phyloP scores from a whole-genome alignment of 2,888 invertebrate genomes.

The Synergus laeviventris region DNA sequence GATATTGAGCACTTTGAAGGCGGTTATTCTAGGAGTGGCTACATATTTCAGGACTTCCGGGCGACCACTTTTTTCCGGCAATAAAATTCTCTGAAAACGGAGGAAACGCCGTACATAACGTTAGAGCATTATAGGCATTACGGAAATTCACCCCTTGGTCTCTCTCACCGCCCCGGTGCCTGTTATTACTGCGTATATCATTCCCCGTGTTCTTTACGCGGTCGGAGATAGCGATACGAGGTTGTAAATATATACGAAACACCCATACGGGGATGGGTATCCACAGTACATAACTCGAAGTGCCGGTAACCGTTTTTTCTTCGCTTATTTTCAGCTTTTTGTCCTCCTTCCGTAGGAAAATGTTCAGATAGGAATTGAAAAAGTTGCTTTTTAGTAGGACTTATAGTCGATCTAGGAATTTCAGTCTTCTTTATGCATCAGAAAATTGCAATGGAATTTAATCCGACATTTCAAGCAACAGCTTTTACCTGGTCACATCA shows the following conservation, averaged over 20 bases:
- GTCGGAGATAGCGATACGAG: conserved; percentile 60
- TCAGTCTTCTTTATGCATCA: not conserved
- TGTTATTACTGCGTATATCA: conserved; percentile 73
- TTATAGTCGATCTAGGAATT: not conserved
- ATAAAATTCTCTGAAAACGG: conserved; percentile 65
- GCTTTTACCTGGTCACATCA: no score
- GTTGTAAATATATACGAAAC: conserved; percentile 62
- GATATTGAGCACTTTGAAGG: conserved; percentile 19
- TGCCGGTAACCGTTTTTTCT: conserved; percentile 20
- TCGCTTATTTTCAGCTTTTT: conserved; percentile 29
- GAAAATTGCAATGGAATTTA: not conserved
- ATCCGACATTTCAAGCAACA: no score
- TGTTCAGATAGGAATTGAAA: not conserved
- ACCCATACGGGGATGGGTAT: conserved; percentile 27
- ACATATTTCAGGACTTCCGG: conserved; percentile 61
- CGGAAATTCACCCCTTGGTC: conserved; percentile 68
- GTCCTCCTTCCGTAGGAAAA: not conserved
- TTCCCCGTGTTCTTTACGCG: conserved; percentile 66
- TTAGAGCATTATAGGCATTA: conserved; percentile 68
- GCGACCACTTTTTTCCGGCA: conserved; percentile 61
- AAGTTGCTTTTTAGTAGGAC: not conserved
- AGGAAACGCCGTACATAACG: conserved; percentile 60
- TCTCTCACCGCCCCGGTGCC: conserved; percentile 63
- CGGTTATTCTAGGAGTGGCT: conserved; percentile 46
- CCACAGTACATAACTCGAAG: conserved; percentile 32